Evolutionary conservation across 2,888 invertebrate genomes (phyloP), one percentile per base, ranked within the genome.

Genomic region (Mythimna albipuncta): DNA sequence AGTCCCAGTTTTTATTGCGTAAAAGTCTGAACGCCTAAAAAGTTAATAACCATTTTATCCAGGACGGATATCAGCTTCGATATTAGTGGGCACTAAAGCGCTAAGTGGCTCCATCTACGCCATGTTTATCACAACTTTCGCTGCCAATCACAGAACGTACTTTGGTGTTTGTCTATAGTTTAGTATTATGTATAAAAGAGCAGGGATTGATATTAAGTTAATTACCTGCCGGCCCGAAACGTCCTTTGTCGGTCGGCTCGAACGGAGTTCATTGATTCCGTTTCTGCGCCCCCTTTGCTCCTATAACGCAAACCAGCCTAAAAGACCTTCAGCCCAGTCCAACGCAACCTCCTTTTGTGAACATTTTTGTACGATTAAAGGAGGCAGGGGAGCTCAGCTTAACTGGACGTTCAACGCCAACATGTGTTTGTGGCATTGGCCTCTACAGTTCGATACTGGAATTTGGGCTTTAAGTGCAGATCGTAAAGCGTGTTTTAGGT

Each of bases 221-320:
- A 95, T 95, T 95, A 95, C 95, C 94, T 95, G 94, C 89, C 92
- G 92, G 87, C 90, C 90, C 93, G 90, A 93, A 95, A 93, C 94
- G 95, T 94, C 95, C 95, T 94, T 95, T 95, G 95, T 94, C 95
- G 94, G 95, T 91, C 94, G 94, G 89, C 90, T 91, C 92, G 86
- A 88, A 89, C 92, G 88, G 94, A 95, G 95, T 95, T 95, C 95
- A 96, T 95, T 95, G 95, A 96, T 95, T 95, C 95, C 94, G 90
- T 92, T 93, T 91, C 93, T 93, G 93, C 93, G 93, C 94, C 94
- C 85, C 91, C 94, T 92, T 92, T 92, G 91, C 92, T 92, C 92
- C 89, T 88, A 90, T 89, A 91, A 88, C 89, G 81, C 85, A 64
- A 88, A 88, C 95, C 94, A 93, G 62, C 52, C 38, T 72, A 19